Percentiles rank a stretch among this genome's conserved stretches.
Conservation (phyloP, 2,113 vertebrate species). For the Lepus europaeus region DNA sequence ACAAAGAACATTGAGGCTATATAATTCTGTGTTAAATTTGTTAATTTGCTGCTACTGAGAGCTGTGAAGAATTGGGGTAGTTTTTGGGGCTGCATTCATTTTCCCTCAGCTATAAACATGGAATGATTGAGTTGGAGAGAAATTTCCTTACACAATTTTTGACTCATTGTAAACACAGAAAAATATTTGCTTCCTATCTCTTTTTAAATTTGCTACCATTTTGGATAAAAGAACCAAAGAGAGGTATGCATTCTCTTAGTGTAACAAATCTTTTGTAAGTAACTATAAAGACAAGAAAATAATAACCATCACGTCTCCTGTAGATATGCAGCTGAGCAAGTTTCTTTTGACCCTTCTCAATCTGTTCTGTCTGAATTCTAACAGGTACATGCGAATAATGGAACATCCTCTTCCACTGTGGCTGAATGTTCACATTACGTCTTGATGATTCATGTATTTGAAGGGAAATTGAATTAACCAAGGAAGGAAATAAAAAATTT, state of each 20-base stretch:
- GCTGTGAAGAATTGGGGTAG: background rate
- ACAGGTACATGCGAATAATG: constrained; percentile 71
- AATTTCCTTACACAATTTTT: background rate
- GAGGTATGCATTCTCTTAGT: constrained; percentile 12
- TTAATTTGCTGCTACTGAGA: background rate
- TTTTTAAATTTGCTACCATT: constrained; percentile 33
- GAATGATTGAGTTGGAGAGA: background rate
- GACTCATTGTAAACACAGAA: background rate
- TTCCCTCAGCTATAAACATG: background rate
- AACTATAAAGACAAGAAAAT: constrained; percentile 59
- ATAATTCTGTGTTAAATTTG: background rate
- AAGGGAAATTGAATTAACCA: constrained; percentile 84
- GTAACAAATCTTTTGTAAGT: constrained; percentile 18
- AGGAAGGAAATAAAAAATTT: constrained; percentile 84
- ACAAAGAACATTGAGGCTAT: background rate
- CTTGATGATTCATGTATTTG: constrained; percentile 83
- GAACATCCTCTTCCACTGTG: constrained; percentile 71
- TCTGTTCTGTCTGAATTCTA: constrained; percentile 67
- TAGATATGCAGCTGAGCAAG: background rate
- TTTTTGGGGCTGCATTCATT: background rate
- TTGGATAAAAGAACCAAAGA: constrained; percentile 55
- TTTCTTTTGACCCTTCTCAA: constrained; percentile 49
- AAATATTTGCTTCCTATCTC: background rate
- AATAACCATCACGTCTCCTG: constrained; percentile 1
- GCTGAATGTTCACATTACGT: constrained; percentile 79